Conservation (phyloP, 2,797 vertebrate genomes). For the Lutjanus argentimaculatus region DNA sequence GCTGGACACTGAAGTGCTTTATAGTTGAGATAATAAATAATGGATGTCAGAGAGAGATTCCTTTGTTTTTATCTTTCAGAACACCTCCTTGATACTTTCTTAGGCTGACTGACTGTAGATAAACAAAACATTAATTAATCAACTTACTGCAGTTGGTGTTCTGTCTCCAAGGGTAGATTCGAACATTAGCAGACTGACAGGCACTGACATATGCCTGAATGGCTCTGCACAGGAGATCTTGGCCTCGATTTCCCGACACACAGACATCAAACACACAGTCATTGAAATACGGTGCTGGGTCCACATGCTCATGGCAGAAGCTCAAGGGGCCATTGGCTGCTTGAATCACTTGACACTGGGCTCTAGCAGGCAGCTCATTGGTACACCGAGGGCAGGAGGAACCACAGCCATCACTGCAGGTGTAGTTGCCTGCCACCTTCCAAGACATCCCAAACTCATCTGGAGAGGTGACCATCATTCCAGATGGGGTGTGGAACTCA, state of each 20-base stretch:
- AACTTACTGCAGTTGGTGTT: constrained; percentile 86
- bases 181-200: constrained; percentile 85
- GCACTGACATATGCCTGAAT: constrained; percentile 80
- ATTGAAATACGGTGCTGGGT: constrained; percentile 76
- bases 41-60: neutral
- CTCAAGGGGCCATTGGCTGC: constrained; percentile 79
- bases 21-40: neutral
- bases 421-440: constrained; percentile 68
- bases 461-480: constrained; percentile 13
- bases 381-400: constrained; percentile 69
- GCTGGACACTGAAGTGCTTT: constrained; percentile 70
- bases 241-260: constrained; percentile 10
- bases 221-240: constrained; percentile 75
- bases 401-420: constrained; percentile 76
- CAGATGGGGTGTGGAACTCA: constrained; percentile 80
- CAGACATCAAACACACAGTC: constrained; percentile 89
- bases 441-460: constrained; percentile 81
- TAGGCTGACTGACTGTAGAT: neutral
- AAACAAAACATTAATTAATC: neutral
- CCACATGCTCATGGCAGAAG: constrained; percentile 78
- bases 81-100: neutral
- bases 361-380: neutral
- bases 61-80: neutral
- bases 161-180: constrained; percentile 84
- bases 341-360: constrained; percentile 81